A percentile compares a stretch with the other conserved stretches of the same genome.
Evolutionary conservation across 2,888 invertebrate species (phyloP).

Genomic region (Minunthozetes semirufus): DNA sequence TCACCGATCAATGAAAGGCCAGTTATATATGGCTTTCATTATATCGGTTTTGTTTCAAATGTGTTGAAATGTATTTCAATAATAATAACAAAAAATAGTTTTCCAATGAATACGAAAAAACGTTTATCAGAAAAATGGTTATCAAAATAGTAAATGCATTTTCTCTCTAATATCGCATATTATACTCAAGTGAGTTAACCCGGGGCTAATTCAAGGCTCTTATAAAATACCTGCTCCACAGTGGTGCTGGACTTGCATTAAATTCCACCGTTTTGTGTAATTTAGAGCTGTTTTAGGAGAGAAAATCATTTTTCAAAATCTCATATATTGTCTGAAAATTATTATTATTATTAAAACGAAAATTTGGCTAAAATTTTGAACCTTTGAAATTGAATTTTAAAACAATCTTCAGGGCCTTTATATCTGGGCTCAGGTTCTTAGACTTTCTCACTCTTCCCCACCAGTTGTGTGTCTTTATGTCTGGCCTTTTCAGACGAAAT

Average conservation of each 20-base stretch:
- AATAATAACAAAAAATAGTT: too few relatives aligned
- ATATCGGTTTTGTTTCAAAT: too few relatives aligned
- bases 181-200: neutral
- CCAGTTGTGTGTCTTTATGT: neutral
- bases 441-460: neutral
- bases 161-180: neutral
- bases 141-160: neutral
- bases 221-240: constrained; percentile 13
- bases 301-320: constrained; percentile 6
- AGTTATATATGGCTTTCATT: too few relatives aligned
- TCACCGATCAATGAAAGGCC: too few relatives aligned
- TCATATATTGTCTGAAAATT: neutral
- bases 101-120: too few relatives aligned
- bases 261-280: neutral
- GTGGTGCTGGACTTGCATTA: constrained; percentile 7
- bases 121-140: too few relatives aligned
- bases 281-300: neutral
- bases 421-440: constrained; percentile 7
- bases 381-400: neutral
- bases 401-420: constrained; percentile 18
- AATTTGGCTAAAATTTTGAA: neutral
- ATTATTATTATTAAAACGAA: neutral
- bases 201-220: constrained; percentile 4
- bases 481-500: constrained; percentile 1
- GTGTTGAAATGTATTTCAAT: too few relatives aligned